phyloP scores from a whole-genome alignment of 1,140 invertebrate genomes.

The Acromyrmex heyeri region DNA sequence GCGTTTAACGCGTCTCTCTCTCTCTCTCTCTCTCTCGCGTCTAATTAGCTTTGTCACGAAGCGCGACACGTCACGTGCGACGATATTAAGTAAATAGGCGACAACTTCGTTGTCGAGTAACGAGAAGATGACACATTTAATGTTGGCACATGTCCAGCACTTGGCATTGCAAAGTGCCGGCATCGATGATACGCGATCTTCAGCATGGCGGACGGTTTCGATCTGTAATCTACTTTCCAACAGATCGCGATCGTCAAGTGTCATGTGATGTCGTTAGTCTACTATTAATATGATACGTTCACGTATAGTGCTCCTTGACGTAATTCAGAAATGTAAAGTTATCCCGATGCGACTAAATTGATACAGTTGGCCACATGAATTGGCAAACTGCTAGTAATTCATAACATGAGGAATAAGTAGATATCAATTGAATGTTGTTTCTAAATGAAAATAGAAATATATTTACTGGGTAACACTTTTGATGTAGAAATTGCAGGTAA shows the following conservation, averaged over 20 bases:
- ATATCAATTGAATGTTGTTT: background rate
- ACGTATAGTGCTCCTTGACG: background rate
- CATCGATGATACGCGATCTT: conserved; percentile 24
- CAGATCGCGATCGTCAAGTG: conserved; percentile 36
- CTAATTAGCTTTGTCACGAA: conserved; percentile 62
- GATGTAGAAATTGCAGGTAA: background rate
- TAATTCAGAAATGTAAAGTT: conserved; percentile 10
- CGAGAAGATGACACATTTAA: conserved; percentile 61
- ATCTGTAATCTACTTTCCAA: background rate
- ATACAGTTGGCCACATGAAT: background rate
- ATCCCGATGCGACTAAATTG: background rate
- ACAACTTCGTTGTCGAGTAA: conserved; percentile 46
- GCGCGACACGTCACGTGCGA: conserved; percentile 37
- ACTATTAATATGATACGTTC: conserved; percentile 37
- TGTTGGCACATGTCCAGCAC: conserved; percentile 39
- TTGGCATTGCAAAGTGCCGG: conserved; percentile 5
- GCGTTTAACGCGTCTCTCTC: conserved; percentile 1
- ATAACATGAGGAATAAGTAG: background rate
- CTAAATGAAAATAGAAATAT: background rate
- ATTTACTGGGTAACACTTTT: background rate
- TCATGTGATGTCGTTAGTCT: conserved; percentile 1
- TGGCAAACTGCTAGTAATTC: conserved; percentile 4
- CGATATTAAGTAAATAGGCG: conserved; percentile 55
- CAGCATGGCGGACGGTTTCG: background rate
- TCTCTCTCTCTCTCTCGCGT: background rate